Evolutionary conservation across 2,797 vertebrate genomes (phyloP).

Genomic region (Schizopygopsis malacanthus): DNA sequence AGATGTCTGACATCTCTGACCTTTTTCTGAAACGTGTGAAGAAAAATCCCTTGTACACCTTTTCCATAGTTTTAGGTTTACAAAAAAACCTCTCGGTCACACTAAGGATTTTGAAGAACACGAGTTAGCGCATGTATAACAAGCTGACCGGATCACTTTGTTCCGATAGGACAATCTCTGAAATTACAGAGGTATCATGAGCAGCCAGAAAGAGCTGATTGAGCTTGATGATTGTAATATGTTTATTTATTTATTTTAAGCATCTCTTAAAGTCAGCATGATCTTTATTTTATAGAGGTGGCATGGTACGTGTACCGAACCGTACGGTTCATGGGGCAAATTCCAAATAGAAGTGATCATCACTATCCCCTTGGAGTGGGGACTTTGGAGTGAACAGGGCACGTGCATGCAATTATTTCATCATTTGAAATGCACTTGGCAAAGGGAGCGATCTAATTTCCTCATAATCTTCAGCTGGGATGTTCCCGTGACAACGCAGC

Average conservation of each 20-base stretch:
- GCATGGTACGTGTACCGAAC: too few species aligned
- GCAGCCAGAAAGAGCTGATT: background rate
- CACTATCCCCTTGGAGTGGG: too few species aligned
- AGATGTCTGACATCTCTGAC: slow-evolving; percentile 32
- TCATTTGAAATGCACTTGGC: too few species aligned
- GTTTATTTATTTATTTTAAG: background rate
- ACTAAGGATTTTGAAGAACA: background rate
- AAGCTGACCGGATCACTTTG: slow-evolving; percentile 12
- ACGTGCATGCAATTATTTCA: too few species aligned
- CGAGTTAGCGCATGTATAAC: background rate
- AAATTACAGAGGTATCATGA: background rate
- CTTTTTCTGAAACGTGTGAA: slow-evolving; percentile 24
- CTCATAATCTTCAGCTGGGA: too few species aligned
- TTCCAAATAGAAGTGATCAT: too few species aligned
- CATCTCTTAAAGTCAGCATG: background rate
- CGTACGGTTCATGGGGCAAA: too few species aligned
- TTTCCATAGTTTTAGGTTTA: background rate
- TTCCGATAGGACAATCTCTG: background rate
- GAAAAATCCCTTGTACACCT: background rate
- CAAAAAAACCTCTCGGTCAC: background rate
- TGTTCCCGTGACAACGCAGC: too few species aligned
- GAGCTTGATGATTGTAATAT: background rate
- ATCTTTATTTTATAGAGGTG: background rate
- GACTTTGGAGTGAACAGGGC: too few species aligned
- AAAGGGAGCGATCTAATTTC: too few species aligned